Conservation (phyloP, 2,113 vertebrate genomes). For the Poicephalus gulielmi region DNA sequence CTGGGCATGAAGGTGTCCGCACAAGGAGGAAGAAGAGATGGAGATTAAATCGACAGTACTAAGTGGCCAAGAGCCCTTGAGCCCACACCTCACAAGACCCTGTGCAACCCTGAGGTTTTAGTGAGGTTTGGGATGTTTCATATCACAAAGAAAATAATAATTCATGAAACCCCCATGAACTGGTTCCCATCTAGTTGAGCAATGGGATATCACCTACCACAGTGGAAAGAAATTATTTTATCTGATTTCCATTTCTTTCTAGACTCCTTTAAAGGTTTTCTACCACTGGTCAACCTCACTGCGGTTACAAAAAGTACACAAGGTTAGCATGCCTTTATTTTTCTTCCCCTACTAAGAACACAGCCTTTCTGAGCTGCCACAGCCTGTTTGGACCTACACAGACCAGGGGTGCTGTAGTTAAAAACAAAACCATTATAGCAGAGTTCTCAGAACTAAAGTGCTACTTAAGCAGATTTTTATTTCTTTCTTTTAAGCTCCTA, state of each 20-base stretch:
- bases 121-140: not conserved
- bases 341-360: not conserved
- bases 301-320: not conserved
- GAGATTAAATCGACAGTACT: fast-evolving
- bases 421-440: conserved; percentile 51
- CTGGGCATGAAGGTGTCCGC: not conserved
- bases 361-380: not conserved
- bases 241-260: not conserved
- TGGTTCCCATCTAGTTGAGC: not conserved
- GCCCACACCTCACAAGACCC: not conserved
- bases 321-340: not conserved
- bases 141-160: not conserved
- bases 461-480: conserved; percentile 41
- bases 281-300: fast-evolving
- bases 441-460: conserved; percentile 4
- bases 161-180: not conserved
- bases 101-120: not conserved
- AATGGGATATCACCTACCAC: not conserved
- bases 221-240: not conserved
- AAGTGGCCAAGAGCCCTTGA: not conserved
- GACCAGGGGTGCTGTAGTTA: not conserved
- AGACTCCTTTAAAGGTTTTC: not conserved
- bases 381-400: not conserved
- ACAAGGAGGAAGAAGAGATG: no score
- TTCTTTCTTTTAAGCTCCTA: conserved; percentile 44